Conservation (phyloP, 1,140 invertebrate species). For the Adelges cooleyi region DNA sequence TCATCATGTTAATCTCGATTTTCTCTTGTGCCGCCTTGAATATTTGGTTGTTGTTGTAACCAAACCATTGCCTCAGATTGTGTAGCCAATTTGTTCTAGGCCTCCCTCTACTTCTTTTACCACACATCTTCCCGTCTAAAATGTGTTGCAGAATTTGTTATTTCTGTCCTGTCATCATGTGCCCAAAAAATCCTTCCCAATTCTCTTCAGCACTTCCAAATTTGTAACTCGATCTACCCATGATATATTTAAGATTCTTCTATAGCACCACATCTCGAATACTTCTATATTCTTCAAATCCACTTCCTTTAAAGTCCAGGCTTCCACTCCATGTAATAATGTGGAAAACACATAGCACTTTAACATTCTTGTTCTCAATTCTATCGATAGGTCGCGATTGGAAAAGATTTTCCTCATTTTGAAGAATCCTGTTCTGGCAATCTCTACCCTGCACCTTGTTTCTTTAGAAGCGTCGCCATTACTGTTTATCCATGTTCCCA, state of each 20-base stretch:
- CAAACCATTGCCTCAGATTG: constrained; percentile 3
- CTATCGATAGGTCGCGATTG: too few relatives aligned
- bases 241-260: constrained; percentile 1
- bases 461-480: too few relatives aligned
- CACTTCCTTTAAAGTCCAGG: too few relatives aligned
- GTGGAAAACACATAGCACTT: too few relatives aligned
- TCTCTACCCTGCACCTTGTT: too few relatives aligned
- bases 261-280: too few relatives aligned
- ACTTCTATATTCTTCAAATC: too few relatives aligned
- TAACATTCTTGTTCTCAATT: too few relatives aligned
- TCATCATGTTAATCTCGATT: neutral
- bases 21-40: neutral
- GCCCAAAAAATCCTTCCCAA: constrained; percentile 16
- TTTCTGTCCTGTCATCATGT: neutral
- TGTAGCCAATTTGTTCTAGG: constrained; percentile 8
- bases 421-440: too few relatives aligned
- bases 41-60: neutral
- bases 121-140: neutral
- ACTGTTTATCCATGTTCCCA: too few relatives aligned
- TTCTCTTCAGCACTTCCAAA: neutral
- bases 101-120: constrained; percentile 19
- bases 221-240: constrained; percentile 14
- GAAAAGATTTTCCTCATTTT: too few relatives aligned
- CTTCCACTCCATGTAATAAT: too few relatives aligned
- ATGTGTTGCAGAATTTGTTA: constrained; percentile 9